Evolutionary conservation across 2,888 invertebrate genomes (phyloP), one percentile per base, ranked within the genome.

Genomic region (Aphidoletes aphidimyza): DNA sequence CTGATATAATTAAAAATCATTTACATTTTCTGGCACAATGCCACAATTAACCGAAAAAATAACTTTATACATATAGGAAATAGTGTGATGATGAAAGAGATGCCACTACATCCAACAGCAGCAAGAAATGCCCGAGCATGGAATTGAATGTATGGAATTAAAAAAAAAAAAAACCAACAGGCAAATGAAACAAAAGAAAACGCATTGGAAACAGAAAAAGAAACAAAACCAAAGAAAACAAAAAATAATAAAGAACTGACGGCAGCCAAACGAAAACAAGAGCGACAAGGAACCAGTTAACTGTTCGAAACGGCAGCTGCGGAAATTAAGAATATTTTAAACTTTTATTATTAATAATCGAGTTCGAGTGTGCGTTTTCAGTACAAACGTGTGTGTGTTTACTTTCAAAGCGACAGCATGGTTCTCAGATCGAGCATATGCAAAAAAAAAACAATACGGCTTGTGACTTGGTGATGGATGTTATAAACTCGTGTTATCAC

Each of bases 271-370:
- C n/a, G 81, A 81, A 81, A 81, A 81, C 81, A 81, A 81, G 81
- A 81, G 81, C 81, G 37, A 81, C 81, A 37, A 81, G 81, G 81
- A 81, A 81, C 81, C 81, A 81, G 81, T 81, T 81, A 81, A 81
- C 81, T 81, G 81, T 81, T 26, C 37, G 37, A 81, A 54, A 37
- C n/a, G 5, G 81, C 81, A 81, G 81, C 81, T 81, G 81, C 81
- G 81, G 81, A 37, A 81, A 81, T 81, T 81, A 81, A 81, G 81
- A 81, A 81, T 81, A 81, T 81, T 81, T 81, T 81, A 81, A 81
- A 81, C 37, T 81, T 81, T 81, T 81, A 81, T 81, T 81, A 81
- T 37, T 81, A 81, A 37, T 81, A 37, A 81, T 81, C 81, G 81
- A 30, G 69, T 17, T 69, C 2, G 34, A 81, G 81, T 81, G n/a